A percentile compares a stretch with the other conserved stretches of the same genome.
Evolutionary conservation across 2,797 vertebrate species (phyloP).

Genomic region (Trichosurus vulpecula): DNA sequence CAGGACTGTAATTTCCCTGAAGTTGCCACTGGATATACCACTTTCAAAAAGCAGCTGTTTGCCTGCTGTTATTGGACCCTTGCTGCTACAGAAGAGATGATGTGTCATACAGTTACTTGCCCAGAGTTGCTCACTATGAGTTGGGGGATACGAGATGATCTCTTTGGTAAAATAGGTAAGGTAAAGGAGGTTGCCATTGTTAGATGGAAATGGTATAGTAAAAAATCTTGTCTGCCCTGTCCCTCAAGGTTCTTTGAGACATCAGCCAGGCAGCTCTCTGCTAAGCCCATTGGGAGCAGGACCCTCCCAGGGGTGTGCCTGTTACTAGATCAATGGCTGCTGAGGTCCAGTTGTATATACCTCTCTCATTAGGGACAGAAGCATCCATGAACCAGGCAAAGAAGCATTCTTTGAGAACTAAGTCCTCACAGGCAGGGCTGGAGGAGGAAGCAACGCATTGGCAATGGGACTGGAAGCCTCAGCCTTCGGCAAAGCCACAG

Average conservation of each 20-base stretch:
- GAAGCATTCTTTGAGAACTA: background rate
- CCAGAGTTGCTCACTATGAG: background rate
- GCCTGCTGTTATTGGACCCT: background rate
- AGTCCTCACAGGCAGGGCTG: background rate
- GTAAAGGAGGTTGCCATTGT: background rate
- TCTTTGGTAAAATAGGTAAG: background rate
- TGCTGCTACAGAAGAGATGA: background rate
- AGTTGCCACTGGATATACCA: background rate
- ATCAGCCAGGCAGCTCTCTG: background rate
- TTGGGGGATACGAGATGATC: background rate
- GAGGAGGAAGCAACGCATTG: background rate
- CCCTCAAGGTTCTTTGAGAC: background rate
- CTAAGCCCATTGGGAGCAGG: background rate
- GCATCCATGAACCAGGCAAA: background rate
- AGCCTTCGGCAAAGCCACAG: background rate
- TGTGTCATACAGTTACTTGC: background rate
- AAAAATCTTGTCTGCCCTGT: background rate
- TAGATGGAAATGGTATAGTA: background rate
- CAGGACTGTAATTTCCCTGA: background rate
- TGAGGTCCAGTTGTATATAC: background rate
- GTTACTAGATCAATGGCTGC: background rate
- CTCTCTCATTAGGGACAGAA: background rate
- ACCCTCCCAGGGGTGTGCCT: background rate
- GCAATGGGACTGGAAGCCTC: background rate
- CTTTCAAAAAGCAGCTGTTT: background rate